Base-by-base conservation (phyloP, 2,797 vertebrate genomes). In the Rhinogobio ventralis region DNA sequence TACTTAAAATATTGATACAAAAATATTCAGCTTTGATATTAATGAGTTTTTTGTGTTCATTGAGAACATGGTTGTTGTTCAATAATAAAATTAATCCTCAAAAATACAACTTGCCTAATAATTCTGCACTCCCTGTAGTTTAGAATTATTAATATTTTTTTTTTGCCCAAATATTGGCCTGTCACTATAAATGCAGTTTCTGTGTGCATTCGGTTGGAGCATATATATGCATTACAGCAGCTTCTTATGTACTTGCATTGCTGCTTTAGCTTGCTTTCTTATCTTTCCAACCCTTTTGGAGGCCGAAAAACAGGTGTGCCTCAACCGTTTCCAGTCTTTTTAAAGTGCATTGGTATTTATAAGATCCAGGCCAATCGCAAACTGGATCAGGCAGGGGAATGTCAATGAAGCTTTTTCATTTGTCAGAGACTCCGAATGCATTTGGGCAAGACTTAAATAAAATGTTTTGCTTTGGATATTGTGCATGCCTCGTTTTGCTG, bases 311-410 rank as follows among this genome's bases (percentile, higher is more conserved):
- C 57, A 78, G 51, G 68, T 77, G 68, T 55, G 39, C 69, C 36
- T 74, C 51, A 20, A 86, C 74, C 62, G n/a, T 72, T 49, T 83
- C 66, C 45, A 73, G 67, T 45, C 67, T 45, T 68, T 79, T 79
- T 85, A 71, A 57, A 74, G 78, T 67, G 72, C 36, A 53, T 45
- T 33, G 33, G 33, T 33, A 78, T 76, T 73, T 82, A 68, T 39
- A 53, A 72, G 55, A 72, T 23, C 30, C 49, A 42, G 53, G 79
- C 64, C 33, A 72, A 69, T 68, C 19, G 53, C 39, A 72, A 60
- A 68, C 72, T 71, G 36, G 42, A 77, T 75, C 25, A 49, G 72
- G 67, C 42, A 73, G 30, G 30, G 62, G 13, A 51, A 69, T 60
- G 15, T 82, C 64, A 57, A 46, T 60, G 36, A 9, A n/a, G 28